A percentile compares a stretch with the other conserved stretches of the same genome.
Evolutionary conservation across 1,140 invertebrate species (phyloP).

Genomic region (Venustaconcha ellipsiformis): DNA sequence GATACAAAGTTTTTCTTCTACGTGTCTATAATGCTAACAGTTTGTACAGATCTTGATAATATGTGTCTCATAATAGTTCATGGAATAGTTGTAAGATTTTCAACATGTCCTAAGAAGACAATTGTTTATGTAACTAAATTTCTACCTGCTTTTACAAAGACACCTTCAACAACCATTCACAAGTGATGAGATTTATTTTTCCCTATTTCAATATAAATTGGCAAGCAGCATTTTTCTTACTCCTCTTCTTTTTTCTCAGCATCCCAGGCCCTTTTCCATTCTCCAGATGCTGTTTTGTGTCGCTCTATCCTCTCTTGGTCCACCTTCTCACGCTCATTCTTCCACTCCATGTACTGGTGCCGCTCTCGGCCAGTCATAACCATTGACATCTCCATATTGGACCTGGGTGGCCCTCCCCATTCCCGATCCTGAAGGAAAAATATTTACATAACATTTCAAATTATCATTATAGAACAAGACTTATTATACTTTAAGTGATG

Average conservation of each 20-base stretch:
- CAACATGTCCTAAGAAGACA: no score
- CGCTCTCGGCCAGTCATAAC: slow-evolving; percentile 62
- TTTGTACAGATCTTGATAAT: no score
- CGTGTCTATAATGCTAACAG: no score
- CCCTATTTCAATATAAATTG: background rate
- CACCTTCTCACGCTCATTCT: slow-evolving; percentile 53
- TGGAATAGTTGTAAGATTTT: no score
- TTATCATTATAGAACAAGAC: no score
- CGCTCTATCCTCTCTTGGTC: slow-evolving; percentile 55
- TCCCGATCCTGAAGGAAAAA: slow-evolving; percentile 12
- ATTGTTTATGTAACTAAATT: no score
- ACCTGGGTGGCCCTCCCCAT: slow-evolving; percentile 38
- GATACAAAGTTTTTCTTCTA: no score
- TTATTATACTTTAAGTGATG: no score
- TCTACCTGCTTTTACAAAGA: no score
- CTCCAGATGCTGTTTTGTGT: slow-evolving; percentile 48
- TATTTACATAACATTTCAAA: background rate
- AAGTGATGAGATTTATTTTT: no score
- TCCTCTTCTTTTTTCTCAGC: slow-evolving; percentile 50
- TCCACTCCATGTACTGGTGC: slow-evolving; percentile 59
- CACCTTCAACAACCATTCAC: no score
- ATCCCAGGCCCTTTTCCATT: slow-evolving; percentile 64
- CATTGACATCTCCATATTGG: slow-evolving; percentile 57
- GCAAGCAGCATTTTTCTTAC: slow-evolving; percentile 24
- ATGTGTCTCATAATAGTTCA: no score